These are phyloP conservation scores for Lutjanus campechanus DNA, from an alignment of 2,797 vertebrate species.

Conservation along the genomic window DNA sequence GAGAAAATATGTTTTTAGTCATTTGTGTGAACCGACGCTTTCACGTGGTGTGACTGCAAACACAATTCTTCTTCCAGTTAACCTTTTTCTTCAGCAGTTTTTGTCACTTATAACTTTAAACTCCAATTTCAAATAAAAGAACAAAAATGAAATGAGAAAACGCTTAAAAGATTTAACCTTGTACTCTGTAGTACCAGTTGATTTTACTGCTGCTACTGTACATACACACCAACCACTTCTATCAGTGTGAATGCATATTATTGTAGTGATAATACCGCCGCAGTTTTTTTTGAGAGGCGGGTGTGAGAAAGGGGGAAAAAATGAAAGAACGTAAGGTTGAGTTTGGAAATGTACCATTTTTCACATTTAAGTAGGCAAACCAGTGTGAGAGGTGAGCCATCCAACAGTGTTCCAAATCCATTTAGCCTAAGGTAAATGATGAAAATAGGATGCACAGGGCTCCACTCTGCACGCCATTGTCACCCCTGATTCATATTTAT, in stretches of 20 bases:
- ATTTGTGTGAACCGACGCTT: not conserved
- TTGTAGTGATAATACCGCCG: constrained; percentile 14
- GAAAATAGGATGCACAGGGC: constrained; percentile 79
- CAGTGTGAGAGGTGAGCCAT: constrained; percentile 76
- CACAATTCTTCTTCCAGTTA: not conserved
- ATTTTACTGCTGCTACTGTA: not conserved
- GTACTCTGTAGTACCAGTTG: not conserved
- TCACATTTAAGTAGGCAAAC: constrained; percentile 77
- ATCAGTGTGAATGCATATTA: constrained; percentile 7
- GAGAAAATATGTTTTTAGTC: not conserved
- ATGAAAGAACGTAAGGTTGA: constrained; percentile 39
- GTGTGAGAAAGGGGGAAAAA: constrained; percentile 10
- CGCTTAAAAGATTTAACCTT: not conserved
- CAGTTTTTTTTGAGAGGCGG: constrained; percentile 19
- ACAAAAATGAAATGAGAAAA: not conserved
- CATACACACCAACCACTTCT: not conserved
- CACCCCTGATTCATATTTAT: constrained; percentile 82
- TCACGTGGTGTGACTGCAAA: not conserved
- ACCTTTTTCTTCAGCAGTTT: not conserved
- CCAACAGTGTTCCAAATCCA: constrained; percentile 78
- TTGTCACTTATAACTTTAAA: not conserved
- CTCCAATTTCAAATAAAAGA: not conserved
- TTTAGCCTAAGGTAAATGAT: constrained; percentile 81
- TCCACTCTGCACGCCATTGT: constrained; percentile 77
- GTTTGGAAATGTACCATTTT: constrained; percentile 70